phyloP scores from a whole-genome alignment of 1,140 invertebrate genomes.

The Penaeus indicus region DNA sequence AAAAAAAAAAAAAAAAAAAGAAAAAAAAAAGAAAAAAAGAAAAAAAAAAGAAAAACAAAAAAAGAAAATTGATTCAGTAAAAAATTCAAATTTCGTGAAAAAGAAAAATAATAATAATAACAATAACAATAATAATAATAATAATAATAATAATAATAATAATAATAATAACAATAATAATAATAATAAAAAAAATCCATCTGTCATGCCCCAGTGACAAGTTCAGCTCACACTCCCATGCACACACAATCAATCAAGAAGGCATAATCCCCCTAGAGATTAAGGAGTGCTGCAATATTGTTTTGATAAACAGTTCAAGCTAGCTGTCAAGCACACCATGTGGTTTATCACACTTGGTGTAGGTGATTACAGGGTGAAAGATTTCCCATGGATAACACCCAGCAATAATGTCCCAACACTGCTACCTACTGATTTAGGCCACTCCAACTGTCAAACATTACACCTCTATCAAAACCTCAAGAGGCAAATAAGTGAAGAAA shows the following conservation, averaged over 20 bases:
- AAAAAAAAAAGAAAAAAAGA: not conserved
- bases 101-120: not conserved
- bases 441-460: conserved; percentile 62
- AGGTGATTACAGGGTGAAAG: conserved; percentile 61
- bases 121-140: not conserved
- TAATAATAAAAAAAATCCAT: conserved; percentile 34
- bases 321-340: conserved; percentile 62
- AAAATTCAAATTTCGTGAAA: no score
- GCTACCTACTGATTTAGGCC: conserved; percentile 62
- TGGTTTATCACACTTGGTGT: conserved; percentile 54
- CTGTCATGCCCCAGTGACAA: conserved; percentile 52
- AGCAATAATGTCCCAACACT: conserved; percentile 57
- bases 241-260: conserved; percentile 56
- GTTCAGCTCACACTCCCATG: conserved; percentile 60
- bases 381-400: conserved; percentile 50
- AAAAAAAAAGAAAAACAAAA: no score
- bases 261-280: conserved; percentile 51
- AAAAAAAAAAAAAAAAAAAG: no score
- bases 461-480: conserved; percentile 61
- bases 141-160: conserved; percentile 3
- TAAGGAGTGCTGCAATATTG: conserved; percentile 55
- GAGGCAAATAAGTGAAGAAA: conserved; percentile 57
- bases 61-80: no score
- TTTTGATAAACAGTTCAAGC: conserved; percentile 50
- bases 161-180: not conserved